Evolutionary conservation across 2,888 invertebrate genomes (phyloP), one percentile per base, ranked within the genome.

Genomic region (Copidosoma aretas): DNA sequence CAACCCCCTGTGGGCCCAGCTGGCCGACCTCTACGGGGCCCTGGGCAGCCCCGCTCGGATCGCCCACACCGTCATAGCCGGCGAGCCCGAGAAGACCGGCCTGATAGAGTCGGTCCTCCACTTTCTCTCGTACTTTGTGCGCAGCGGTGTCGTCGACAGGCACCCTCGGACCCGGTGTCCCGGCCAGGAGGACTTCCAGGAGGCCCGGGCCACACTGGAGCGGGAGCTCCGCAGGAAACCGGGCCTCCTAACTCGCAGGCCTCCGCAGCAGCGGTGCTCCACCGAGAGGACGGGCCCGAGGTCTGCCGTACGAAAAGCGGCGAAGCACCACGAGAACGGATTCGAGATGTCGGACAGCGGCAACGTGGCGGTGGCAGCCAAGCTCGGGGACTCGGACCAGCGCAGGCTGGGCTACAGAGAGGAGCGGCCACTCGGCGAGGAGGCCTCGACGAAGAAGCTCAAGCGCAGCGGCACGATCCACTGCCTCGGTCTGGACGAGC

Each of bases 1-100:
- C 83, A 96, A 95, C 84, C 94, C 94, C 0, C 84, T 95, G 0
- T 95, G 95, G 95, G 93, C 93, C 0, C 96, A 97, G 79, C 86
- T 96, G 72, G 89, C 91, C 43, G 95, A 96, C 81, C 85, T 96
- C 32, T 93, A 91, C 80, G 96, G 94, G n/a, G 92, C 91, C 62
- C 88, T 93, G 54, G 95, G 93, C 1, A 89, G 88, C 81, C 94
- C 94, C 0, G 87, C 91, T 0, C 90, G 91, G 81, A 86, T 93
- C 49, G 90, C 93, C 0, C 89, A 91, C 72, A 95, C 96, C 5
- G 89, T 97, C 63, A 88, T 97, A 73, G 89, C 91, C 41, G 92
- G 92, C 15, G 77, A 81, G 41, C 83, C 87, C 10, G 87, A 88
- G 62, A 89, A 91, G 79, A 85, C 87, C 2, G 87, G 89, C 12